Conservation (phyloP, 2,888 invertebrate genomes). For the Formica aserva region DNA sequence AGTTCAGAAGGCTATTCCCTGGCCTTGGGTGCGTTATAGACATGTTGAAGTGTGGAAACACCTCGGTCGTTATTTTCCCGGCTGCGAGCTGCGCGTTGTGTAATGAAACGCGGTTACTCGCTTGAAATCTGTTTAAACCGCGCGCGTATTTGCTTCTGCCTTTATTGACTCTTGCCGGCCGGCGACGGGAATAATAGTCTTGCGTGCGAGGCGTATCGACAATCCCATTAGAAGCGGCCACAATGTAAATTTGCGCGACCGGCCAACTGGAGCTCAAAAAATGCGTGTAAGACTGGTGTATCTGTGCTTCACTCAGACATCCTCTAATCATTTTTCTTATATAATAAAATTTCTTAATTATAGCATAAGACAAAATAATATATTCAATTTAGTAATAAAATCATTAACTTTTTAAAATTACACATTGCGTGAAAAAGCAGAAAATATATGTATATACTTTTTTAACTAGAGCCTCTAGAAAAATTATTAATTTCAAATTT, state of each 20-base stretch:
- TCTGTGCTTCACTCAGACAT: neutral
- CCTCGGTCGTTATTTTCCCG: constrained; percentile 70
- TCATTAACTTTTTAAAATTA: neutral
- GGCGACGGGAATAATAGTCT: constrained; percentile 40
- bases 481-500: neutral
- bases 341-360: neutral
- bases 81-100: constrained; percentile 60
- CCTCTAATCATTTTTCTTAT: neutral
- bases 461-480: neutral
- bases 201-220: constrained; percentile 39
- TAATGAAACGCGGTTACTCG: constrained; percentile 63
- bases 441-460: neutral
- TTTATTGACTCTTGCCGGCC: constrained; percentile 58
- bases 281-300: neutral
- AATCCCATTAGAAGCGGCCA: constrained; percentile 53
- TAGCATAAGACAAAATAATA: neutral
- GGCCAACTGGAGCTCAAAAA: constrained; percentile 29
- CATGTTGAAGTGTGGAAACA: constrained; percentile 65
- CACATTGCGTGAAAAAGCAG: neutral
- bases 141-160: constrained; percentile 53
- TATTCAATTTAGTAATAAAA: neutral
- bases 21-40: constrained; percentile 74
- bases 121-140: constrained; percentile 48
- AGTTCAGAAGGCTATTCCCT: constrained; percentile 72
- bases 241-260: constrained; percentile 42